Percentiles rank a stretch among this genome's conserved stretches.
Conservation (phyloP, 2,888 invertebrate genomes). For the Oxystoma pomonae region DNA sequence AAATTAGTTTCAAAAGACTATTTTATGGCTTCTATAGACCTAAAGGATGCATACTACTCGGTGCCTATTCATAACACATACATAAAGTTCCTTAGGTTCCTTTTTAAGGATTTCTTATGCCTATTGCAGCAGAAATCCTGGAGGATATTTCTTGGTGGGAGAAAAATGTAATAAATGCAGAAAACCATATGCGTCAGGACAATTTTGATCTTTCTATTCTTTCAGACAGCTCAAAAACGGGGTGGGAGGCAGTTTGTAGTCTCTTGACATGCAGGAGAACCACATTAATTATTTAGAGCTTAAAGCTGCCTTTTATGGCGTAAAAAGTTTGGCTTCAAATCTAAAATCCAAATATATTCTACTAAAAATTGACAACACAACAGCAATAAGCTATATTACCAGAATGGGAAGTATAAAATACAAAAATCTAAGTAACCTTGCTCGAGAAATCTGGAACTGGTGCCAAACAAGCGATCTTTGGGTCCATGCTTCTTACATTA, state of each 20-base stretch:
- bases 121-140: no score
- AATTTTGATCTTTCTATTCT: no score
- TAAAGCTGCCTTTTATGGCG: neutral
- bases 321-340: neutral
- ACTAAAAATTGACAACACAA: neutral
- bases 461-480: neutral
- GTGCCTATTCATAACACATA: neutral
- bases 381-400: neutral
- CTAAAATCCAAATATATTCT: neutral
- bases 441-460: neutral
- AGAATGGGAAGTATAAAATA: neutral
- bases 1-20: neutral
- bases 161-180: neutral
- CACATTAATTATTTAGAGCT: slow-evolving; percentile 1
- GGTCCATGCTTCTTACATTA: neutral
- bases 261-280: neutral
- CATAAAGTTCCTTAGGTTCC: neutral
- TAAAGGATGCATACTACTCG: neutral
- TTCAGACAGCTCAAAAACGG: neutral
- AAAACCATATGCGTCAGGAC: neutral
- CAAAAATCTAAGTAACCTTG: neutral
- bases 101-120: neutral
- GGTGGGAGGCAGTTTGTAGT: neutral
- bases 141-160: no score
- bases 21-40: neutral